These are phyloP conservation scores for Labia minor DNA, from an alignment of 2,888 invertebrate species.

Conservation along the genomic window DNA sequence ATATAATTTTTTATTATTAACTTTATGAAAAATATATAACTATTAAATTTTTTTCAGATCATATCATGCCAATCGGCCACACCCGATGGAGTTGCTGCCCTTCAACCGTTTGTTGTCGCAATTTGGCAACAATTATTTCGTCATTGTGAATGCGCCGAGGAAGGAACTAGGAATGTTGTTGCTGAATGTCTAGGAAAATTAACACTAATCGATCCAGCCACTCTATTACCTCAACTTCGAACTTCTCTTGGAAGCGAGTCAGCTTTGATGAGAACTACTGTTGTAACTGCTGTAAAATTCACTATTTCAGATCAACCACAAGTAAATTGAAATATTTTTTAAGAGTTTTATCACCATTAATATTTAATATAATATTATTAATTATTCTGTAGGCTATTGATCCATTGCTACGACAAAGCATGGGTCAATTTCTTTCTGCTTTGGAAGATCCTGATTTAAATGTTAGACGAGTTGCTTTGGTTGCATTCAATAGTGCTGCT, in stretches of 20 bases:
- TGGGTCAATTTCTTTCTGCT: slow-evolving; percentile 78
- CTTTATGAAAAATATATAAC: no score
- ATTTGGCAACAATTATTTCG: slow-evolving; percentile 89
- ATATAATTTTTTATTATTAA: slow-evolving; percentile 5
- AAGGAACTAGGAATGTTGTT: slow-evolving; percentile 96
- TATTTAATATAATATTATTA: background rate
- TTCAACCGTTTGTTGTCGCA: slow-evolving; percentile 70
- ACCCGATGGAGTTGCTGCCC: slow-evolving; percentile 58
- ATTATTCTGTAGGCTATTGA: slow-evolving; percentile 67
- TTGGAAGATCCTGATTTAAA: slow-evolving; percentile 86
- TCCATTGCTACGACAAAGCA: slow-evolving; percentile 71
- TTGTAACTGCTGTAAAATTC: slow-evolving; percentile 96
- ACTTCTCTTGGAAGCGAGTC: slow-evolving; percentile 69
- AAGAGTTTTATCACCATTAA: slow-evolving; percentile 23
- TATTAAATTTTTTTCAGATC: slow-evolving; percentile 44
- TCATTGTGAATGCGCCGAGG: slow-evolving; percentile 93
- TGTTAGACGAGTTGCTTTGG: slow-evolving; percentile 89
- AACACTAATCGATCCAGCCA: slow-evolving; percentile 82
- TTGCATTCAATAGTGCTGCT: slow-evolving; percentile 96
- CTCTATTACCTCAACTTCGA: slow-evolving; percentile 77
- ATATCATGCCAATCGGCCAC: slow-evolving; percentile 73
- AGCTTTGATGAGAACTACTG: slow-evolving; percentile 83
- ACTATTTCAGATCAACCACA: slow-evolving; percentile 87
- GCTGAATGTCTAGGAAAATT: slow-evolving; percentile 96
- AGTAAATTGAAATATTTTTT: slow-evolving; percentile 35